These are phyloP conservation scores for Ptychoptera contaminata DNA, from an alignment of 2,888 invertebrate species.

Conservation along the genomic window DNA sequence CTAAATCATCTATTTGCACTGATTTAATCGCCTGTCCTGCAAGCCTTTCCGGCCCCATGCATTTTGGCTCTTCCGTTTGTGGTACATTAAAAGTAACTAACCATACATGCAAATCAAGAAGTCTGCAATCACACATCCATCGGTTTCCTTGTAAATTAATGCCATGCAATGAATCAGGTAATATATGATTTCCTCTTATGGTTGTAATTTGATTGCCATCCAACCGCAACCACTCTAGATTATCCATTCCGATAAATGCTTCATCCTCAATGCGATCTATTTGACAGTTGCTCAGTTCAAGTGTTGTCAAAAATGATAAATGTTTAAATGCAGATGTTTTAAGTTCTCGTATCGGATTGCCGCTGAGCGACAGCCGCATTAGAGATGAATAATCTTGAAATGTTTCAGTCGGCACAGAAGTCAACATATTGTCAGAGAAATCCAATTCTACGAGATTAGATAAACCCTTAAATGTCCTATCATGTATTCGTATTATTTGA, in stretches of 20 bases:
- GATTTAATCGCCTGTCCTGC: conserved; percentile 50
- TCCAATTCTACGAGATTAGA: conserved; percentile 80
- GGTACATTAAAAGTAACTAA: conserved; percentile 60
- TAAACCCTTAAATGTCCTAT: conserved; percentile 65
- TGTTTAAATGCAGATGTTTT: conserved; percentile 57
- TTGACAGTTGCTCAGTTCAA: conserved; percentile 70
- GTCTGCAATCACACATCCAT: conserved; percentile 77
- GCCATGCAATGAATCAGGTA: conserved; percentile 63
- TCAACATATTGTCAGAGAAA: conserved; percentile 64
- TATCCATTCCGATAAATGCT: conserved; percentile 65
- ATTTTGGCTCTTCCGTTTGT: conserved; percentile 61
- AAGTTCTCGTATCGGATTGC: conserved; percentile 64
- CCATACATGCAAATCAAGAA: conserved; percentile 64
- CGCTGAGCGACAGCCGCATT: conserved; percentile 66
- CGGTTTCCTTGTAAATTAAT: conserved; percentile 73
- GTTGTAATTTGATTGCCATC: conserved; percentile 65
- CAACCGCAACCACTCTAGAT: conserved; percentile 69
- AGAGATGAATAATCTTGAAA: conserved; percentile 63
- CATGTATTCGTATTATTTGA: conserved; percentile 59
- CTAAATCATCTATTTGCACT: conserved; percentile 52
- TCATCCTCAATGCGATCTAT: conserved; percentile 60
- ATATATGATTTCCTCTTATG: conserved; percentile 50
- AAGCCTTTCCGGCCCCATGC: conserved; percentile 51
- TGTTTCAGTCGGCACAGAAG: conserved; percentile 60
- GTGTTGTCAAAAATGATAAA: conserved; percentile 56